Conservation (phyloP, 2,797 vertebrate genomes). For the Miichthys miiuy region DNA sequence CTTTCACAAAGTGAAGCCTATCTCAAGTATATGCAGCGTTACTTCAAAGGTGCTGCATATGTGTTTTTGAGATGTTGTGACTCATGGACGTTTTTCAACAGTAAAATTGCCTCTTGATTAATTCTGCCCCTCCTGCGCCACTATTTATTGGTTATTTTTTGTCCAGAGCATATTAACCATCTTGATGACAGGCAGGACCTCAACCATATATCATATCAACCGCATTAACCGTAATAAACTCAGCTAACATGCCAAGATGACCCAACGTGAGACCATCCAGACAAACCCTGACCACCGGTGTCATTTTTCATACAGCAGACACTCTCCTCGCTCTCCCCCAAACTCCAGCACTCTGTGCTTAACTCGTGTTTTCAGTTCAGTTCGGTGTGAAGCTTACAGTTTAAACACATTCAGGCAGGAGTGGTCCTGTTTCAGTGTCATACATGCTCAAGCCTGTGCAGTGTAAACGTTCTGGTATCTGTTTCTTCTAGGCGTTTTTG, state of each 20-base stretch:
- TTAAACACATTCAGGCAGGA: constrained; percentile 38
- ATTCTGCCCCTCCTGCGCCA: background rate
- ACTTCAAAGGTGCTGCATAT: background rate
- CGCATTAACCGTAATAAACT: constrained; percentile 26
- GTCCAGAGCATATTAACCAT: constrained; percentile 20
- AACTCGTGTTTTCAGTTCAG: constrained; percentile 12
- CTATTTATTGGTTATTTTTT: constrained; percentile 20
- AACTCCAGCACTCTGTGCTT: constrained; percentile 1
- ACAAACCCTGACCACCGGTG: constrained; percentile 34
- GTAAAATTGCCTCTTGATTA: constrained; percentile 17
- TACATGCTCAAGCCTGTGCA: constrained; percentile 14
- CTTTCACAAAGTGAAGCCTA: constrained; percentile 33
- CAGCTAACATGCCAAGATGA: constrained; percentile 25
- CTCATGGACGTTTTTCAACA: constrained; percentile 11
- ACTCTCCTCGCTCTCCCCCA: background rate
- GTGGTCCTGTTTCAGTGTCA: constrained; percentile 40
- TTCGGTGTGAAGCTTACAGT: constrained; percentile 1
- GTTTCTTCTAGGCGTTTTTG: constrained; percentile 45
- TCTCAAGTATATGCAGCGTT: constrained; percentile 16
- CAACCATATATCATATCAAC: constrained; percentile 32
- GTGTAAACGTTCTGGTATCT: constrained; percentile 58
- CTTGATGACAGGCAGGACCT: constrained; percentile 29
- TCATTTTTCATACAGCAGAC: constrained; percentile 41
- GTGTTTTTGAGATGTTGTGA: constrained; percentile 24
- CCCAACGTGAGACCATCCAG: constrained; percentile 50